phyloP scores from a whole-genome alignment of 2,113 vertebrate genomes.

The Campylomormyrus numenius region DNA sequence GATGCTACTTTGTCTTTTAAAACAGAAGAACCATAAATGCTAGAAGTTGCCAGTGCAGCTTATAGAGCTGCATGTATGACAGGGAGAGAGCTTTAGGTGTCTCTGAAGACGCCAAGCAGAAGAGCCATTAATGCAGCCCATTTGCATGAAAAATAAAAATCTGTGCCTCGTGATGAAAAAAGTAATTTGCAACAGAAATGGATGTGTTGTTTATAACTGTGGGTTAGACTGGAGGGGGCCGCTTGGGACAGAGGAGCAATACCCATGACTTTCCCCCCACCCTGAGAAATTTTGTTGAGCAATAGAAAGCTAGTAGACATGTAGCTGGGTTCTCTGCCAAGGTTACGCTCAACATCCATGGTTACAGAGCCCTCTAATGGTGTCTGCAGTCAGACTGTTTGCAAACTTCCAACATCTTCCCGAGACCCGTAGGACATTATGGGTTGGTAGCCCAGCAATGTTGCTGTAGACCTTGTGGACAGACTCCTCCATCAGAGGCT shows the following conservation, averaged over 20 bases:
- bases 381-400: neutral
- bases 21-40: neutral
- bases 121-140: neutral
- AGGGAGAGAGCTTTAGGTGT: neutral
- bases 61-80: neutral
- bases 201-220: neutral
- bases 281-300: neutral
- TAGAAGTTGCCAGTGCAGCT: neutral
- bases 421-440: neutral
- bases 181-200: neutral
- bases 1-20: neutral
- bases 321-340: neutral
- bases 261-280: neutral
- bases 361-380: neutral
- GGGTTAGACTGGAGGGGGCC: neutral
- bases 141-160: neutral
- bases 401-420: neutral
- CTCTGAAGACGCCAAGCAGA: neutral
- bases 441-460: neutral
- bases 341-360: neutral
- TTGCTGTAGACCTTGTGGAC: neutral
- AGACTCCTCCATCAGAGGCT: neutral
- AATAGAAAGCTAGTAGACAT: neutral
- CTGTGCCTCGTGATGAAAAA: neutral
- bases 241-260: neutral